Base-by-base conservation (phyloP, 2,797 vertebrate genomes). In the Gymnoscopelus microlampas region DNA sequence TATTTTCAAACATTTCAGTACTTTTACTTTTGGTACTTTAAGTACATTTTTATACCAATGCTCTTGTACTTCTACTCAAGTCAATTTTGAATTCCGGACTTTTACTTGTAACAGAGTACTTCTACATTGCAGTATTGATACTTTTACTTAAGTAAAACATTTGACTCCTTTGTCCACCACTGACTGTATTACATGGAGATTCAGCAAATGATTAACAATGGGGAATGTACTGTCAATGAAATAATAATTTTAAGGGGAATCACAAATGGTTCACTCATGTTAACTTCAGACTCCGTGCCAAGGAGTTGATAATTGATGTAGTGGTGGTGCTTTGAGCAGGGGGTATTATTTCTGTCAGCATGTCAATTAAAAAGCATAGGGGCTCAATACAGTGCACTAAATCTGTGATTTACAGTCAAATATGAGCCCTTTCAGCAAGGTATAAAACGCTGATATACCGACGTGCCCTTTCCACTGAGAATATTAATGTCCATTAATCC, bases 401-500 rank as follows among this genome's bases (percentile, higher is more conserved):
- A 71, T 58, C 58, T 59, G 53, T 55, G 62, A 71, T 56, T 61
- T 78, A 68, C 68, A 66, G 23, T 79, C 48, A 71, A 73, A 66
- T 63, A 67, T 66, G 58, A 48, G 54, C 7, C 53, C 23, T 26
- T 75, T 65, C 11, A 8, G 53, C 29, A 39, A 61, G 48, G 48
- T 70, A 63, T 79, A 73, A 67, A 77, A 57, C 49, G 55, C 56
- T 73, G 76, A 85, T 74, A 73, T 78, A 86, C 77, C 64, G 11
- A 10, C 65, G n/a, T 69, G 53, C 57, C 62, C 71, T 85, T 32
- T 75, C 70, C 59, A 32, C 50, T 15, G 58, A 79, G 55, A 60
- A 68, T 66, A 70, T 82, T 71, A 68, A 70, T 66, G 44, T 76
- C 58, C 58, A 80, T 81, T 69, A 78, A 84, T 85, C 79, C 81